phyloP scores from a whole-genome alignment of 2,797 vertebrate species.

The Telmatherina bonti region DNA sequence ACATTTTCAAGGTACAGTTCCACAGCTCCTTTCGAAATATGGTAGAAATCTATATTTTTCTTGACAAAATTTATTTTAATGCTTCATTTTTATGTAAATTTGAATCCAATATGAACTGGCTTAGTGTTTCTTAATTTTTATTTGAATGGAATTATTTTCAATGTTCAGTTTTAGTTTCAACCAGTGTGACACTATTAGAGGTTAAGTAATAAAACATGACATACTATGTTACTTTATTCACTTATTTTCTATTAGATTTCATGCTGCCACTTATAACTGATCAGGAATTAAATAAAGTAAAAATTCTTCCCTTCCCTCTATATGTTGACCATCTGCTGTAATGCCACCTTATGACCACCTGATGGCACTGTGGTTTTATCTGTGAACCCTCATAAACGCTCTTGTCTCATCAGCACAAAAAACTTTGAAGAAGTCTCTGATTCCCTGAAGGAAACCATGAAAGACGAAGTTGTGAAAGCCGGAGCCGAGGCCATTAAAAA shows the following conservation, averaged over 20 bases:
- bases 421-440: slow-evolving; percentile 74
- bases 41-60: neutral
- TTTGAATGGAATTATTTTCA: neutral
- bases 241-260: neutral
- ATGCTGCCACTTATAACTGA: neutral
- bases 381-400: slow-evolving; percentile 14
- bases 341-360: slow-evolving; percentile 50
- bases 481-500: slow-evolving; percentile 68
- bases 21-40: slow-evolving; percentile 7
- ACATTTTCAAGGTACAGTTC: slow-evolving; percentile 2
- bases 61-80: neutral
- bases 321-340: slow-evolving; percentile 27
- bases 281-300: neutral
- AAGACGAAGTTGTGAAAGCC: slow-evolving; percentile 74
- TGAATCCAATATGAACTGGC: neutral
- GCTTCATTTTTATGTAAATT: too few relatives aligned
- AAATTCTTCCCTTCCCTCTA: neutral
- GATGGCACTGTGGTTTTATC: slow-evolving; percentile 81
- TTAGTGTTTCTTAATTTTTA: neutral
- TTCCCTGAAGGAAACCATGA: slow-evolving; percentile 67
- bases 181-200: neutral
- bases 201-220: slow-evolving; percentile 5
- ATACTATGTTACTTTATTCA: neutral
- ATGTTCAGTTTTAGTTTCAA: neutral
- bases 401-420: slow-evolving; percentile 46